These are phyloP conservation scores for Polyommatus iphigenia DNA, from an alignment of 2,888 invertebrate species.

Conservation along the genomic window DNA sequence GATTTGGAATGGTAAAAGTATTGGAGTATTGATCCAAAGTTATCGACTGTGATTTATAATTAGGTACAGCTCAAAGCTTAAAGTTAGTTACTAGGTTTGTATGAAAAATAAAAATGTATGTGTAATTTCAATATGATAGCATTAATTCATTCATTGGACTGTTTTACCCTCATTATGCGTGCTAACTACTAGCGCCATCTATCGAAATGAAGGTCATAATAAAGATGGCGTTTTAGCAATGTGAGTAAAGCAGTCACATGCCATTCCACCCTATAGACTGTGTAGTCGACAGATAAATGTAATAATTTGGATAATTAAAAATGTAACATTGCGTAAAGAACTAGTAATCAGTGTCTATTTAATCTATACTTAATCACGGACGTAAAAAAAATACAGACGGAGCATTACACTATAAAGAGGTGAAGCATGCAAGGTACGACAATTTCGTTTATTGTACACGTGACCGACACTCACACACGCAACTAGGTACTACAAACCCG, in stretches of 20 bases:
- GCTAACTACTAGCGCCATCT: neutral
- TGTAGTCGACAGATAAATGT: neutral
- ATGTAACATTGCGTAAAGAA: neutral
- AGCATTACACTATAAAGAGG: too few species aligned
- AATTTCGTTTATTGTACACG: too few species aligned
- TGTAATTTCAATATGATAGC: neutral
- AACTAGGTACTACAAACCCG: too few species aligned
- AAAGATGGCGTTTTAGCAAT: neutral
- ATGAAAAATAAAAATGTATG: neutral
- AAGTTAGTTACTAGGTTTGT: neutral
- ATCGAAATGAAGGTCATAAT: neutral
- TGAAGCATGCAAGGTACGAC: too few species aligned
- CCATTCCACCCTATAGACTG: neutral
- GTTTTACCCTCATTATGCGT: neutral
- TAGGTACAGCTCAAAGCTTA: conserved; percentile 26
- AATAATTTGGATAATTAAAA: neutral
- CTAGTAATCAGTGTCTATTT: neutral
- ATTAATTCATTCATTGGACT: neutral
- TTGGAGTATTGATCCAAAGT: conserved; percentile 17
- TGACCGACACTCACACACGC: too few species aligned
- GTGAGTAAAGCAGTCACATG: neutral
- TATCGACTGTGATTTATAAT: conserved; percentile 25
- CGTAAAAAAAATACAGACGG: too few species aligned
- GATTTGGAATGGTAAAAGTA: neutral
- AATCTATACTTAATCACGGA: too few species aligned